A percentile compares a stretch with the other conserved stretches of the same genome.
Conservation (phyloP, 2,888 invertebrate genomes). For the Priocnemis perturbator region DNA sequence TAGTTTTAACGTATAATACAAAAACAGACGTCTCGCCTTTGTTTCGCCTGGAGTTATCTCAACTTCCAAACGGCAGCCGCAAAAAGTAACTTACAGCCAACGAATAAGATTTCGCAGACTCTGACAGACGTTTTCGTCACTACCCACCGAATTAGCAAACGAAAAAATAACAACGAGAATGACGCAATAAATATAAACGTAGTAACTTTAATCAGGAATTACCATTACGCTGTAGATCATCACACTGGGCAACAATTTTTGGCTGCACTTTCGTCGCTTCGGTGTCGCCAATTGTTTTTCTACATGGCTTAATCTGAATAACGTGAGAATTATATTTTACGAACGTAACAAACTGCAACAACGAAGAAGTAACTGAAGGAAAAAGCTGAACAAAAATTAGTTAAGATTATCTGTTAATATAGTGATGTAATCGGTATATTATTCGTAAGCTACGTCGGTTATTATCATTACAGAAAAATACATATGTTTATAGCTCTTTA, state of each 20-base stretch:
- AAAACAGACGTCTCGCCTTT: background rate
- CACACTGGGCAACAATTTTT: background rate
- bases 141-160: too few relatives aligned
- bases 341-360: too few relatives aligned
- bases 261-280: background rate
- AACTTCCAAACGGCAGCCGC: too few relatives aligned
- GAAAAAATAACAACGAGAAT: too few relatives aligned
- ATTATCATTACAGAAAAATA: conserved; percentile 17
- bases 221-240: background rate
- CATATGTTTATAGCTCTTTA: conserved; percentile 7
- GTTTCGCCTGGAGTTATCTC: background rate
- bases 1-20: background rate
- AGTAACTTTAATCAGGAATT: conserved; percentile 2
- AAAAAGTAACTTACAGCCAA: too few relatives aligned
- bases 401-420: background rate
- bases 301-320: too few relatives aligned
- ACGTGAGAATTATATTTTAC: too few relatives aligned
- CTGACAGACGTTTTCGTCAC: too few relatives aligned
- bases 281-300: too few relatives aligned
- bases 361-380: background rate
- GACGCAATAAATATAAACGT: background rate
- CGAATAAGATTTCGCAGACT: too few relatives aligned
- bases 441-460: background rate
- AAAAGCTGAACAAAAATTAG: background rate
- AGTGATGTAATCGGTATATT: background rate